Evolutionary conservation across 2,797 vertebrate genomes (phyloP).

Genomic region (Neosalanx taihuensis): DNA sequence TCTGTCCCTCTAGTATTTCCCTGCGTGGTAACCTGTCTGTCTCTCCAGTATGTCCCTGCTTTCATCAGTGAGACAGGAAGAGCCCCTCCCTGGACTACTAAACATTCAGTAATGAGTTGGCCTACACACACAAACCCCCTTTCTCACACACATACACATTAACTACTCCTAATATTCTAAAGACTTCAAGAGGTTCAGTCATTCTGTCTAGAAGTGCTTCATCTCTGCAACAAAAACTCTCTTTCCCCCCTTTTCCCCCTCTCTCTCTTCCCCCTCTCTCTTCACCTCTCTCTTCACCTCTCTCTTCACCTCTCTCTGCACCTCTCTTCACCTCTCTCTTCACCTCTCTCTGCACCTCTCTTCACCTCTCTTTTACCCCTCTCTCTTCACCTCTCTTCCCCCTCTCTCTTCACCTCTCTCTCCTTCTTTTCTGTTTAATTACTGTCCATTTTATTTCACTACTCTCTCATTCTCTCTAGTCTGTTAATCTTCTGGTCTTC

Average conservation of each 20-base stretch:
- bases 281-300: not conserved
- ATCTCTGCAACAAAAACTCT: not conserved
- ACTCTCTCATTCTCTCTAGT: not conserved
- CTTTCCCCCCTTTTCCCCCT: not conserved
- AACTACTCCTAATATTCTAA: not conserved
- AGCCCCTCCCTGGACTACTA: not conserved
- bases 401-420: not conserved
- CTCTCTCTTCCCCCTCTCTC: too few species aligned
- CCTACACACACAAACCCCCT: not conserved
- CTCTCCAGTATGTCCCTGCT: too few species aligned
- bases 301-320: too few species aligned
- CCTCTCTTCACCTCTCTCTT: not conserved
- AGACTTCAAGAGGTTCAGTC: too few species aligned
- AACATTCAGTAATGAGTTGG: not conserved
- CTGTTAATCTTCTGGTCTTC: not conserved
- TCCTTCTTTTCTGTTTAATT: not conserved
- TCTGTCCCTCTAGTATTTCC: too few species aligned
- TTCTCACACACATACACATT: not conserved
- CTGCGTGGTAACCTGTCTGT: too few species aligned
- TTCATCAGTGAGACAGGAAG: not conserved
- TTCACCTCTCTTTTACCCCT: not conserved
- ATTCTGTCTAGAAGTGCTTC: not conserved
- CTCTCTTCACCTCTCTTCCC: not conserved
- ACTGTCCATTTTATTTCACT: not conserved
- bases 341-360: not conserved